Conservation (phyloP, 2,797 vertebrate genomes). For the Cyclura pinguis region DNA sequence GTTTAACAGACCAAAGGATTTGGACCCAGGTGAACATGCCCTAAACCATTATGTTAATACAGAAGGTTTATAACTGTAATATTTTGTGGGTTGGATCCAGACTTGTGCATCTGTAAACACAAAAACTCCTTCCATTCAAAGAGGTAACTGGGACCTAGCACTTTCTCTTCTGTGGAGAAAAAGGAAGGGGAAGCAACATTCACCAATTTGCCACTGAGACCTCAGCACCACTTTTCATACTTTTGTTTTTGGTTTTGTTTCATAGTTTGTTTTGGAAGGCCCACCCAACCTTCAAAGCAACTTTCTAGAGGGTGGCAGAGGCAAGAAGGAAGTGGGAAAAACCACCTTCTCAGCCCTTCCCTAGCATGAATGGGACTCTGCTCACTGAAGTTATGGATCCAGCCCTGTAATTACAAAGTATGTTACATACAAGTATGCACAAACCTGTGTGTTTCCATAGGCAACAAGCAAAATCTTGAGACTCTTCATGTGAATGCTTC, state of each 20-base stretch:
- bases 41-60: neutral
- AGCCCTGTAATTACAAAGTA: neutral
- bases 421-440: constrained; percentile 45
- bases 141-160: neutral
- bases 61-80: neutral
- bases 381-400: neutral
- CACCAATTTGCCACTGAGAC: neutral
- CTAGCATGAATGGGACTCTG: neutral
- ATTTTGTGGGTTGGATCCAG: neutral
- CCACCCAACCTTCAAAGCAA: neutral
- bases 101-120: neutral
- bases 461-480: constrained; percentile 95
- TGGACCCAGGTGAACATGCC: neutral
- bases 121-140: neutral
- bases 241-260: too few species aligned
- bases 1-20: neutral
- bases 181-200: neutral
- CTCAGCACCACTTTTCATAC: neutral
- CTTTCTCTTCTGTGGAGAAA: neutral
- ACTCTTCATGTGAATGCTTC: constrained; percentile 98
- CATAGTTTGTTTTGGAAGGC: neutral
- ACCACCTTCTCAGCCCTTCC: neutral
- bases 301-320: neutral
- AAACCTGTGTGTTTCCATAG: constrained; percentile 89
- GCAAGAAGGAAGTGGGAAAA: neutral